A percentile compares a stretch with the other conserved stretches of the same genome.
These are phyloP conservation scores for Halcyon smyrnensis DNA, from an alignment of 2,797 vertebrate species.

Conservation along the genomic window DNA sequence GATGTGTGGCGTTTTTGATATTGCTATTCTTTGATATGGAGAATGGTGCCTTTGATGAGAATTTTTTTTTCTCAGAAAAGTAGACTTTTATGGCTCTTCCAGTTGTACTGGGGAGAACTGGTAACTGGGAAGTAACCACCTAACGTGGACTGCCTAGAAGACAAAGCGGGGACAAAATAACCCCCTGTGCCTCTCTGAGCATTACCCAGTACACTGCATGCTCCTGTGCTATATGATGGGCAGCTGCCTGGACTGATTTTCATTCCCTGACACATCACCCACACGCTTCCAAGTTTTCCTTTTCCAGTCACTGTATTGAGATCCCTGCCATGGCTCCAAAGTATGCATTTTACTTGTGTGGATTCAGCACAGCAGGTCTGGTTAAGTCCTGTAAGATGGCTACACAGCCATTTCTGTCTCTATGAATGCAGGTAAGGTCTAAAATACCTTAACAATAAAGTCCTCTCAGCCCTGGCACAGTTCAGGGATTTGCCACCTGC, in stretches of 20 bases:
- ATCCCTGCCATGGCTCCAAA: background rate
- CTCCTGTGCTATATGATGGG: background rate
- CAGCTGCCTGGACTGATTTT: background rate
- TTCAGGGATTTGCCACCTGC: background rate
- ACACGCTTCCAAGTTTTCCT: background rate
- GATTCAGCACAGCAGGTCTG: background rate
- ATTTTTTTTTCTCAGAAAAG: background rate
- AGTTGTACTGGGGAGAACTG: background rate
- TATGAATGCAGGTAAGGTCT: background rate
- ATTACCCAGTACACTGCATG: background rate
- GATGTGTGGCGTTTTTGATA: background rate
- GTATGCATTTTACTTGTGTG: background rate
- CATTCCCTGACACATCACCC: background rate
- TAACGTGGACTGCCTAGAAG: background rate
- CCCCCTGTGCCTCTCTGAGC: accelerated
- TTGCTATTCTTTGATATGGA: background rate
- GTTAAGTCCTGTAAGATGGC: background rate
- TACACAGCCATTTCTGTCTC: background rate
- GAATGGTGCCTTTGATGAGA: background rate
- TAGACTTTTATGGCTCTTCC: background rate
- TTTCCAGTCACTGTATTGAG: background rate
- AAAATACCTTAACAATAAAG: background rate
- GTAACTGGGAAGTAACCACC: background rate
- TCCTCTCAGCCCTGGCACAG: background rate
- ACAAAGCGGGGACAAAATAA: background rate